These are phyloP conservation scores for Drosophila bocki DNA, from an alignment of 1,140 invertebrate species.

Conservation along the genomic window DNA sequence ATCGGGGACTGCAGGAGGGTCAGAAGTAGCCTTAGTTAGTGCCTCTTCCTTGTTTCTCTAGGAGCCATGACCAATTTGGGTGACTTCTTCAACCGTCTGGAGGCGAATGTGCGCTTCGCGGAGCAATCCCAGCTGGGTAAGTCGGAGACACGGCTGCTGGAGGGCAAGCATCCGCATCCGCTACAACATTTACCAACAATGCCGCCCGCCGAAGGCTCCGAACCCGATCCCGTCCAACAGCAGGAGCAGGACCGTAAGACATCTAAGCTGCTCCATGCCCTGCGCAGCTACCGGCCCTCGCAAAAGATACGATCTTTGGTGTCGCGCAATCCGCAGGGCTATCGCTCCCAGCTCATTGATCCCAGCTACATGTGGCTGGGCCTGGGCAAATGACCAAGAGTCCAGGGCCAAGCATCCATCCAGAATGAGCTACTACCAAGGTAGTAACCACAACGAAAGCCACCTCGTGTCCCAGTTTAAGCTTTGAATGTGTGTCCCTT, in stretches of 20 bases:
- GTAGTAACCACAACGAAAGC: conserved; percentile 42
- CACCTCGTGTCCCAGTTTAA: conserved; percentile 17
- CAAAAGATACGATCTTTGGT: conserved; percentile 81
- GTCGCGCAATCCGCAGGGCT: conserved; percentile 79
- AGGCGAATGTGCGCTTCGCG: conserved; percentile 73
- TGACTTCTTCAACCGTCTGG: conserved; percentile 77
- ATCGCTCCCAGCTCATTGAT: conserved; percentile 79
- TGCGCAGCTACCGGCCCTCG: conserved; percentile 73
- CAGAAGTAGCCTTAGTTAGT: background rate
- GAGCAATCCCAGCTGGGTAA: conserved; percentile 67
- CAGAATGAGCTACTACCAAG: background rate
- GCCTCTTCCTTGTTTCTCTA: conserved; percentile 40
- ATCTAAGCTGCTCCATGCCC: conserved; percentile 55
- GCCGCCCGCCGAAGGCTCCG: conserved; percentile 20
- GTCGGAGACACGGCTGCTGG: conserved; percentile 61
- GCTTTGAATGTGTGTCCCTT: conserved; percentile 8
- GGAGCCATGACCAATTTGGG: conserved; percentile 83
- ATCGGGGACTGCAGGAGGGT: background rate
- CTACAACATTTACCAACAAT: conserved; percentile 6
- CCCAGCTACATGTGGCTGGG: conserved; percentile 85
- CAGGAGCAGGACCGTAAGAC: conserved; percentile 41
- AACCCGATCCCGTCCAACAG: conserved; percentile 27
- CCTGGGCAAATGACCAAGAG: conserved; percentile 82
- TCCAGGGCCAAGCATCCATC: background rate
- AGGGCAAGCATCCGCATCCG: conserved; percentile 68